phyloP scores from a whole-genome alignment of 2,113 vertebrate species.

The Atractosteus spatula region DNA sequence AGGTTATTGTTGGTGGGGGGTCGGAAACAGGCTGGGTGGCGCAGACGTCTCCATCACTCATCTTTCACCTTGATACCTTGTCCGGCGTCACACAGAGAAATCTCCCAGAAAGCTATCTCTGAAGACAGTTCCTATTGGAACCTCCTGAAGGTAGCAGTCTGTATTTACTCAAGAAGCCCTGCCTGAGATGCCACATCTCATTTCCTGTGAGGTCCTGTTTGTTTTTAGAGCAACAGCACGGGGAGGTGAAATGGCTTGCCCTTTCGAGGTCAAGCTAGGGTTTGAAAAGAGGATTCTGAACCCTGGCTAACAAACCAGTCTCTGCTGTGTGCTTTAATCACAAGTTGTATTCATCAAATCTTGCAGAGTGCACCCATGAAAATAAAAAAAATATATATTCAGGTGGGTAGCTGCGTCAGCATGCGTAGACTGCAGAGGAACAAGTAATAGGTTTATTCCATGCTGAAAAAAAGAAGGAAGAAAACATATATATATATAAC shows the following conservation, averaged over 20 bases:
- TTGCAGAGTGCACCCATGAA: too few species aligned
- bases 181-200: conserved; percentile 30
- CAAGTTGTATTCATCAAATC: too few species aligned
- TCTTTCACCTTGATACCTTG: too few species aligned
- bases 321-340: too few species aligned
- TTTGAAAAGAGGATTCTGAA: conserved; percentile 1
- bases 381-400: too few species aligned
- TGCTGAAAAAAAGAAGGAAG: too few species aligned
- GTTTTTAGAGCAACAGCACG: conserved; percentile 26
- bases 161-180: conserved; percentile 3
- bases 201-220: conserved; percentile 33
- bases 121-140: conserved; percentile 10
- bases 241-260: conserved; percentile 15
- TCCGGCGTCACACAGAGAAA: neutral
- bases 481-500: too few species aligned
- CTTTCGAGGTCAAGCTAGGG: neutral
- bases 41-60: neutral
- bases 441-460: too few species aligned
- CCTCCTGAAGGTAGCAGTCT: conserved; percentile 12
- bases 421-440: too few species aligned
- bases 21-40: neutral
- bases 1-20: neutral
- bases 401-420: too few species aligned
- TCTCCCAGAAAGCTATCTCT: neutral
- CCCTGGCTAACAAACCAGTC: neutral